phyloP scores from a whole-genome alignment of 2,113 vertebrate species.

The Aegotheles bennettii region DNA sequence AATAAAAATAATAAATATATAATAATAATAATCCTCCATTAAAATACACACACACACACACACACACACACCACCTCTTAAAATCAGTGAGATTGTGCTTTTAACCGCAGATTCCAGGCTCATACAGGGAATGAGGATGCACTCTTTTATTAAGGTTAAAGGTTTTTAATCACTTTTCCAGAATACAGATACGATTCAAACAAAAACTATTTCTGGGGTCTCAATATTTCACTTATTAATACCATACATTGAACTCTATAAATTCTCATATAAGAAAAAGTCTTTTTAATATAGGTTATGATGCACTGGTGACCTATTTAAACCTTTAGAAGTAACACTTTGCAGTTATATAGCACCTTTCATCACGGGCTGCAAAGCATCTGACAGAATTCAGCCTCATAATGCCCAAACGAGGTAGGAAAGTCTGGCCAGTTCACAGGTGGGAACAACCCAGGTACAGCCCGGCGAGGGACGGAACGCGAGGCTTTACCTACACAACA shows the following conservation, averaged over 20 bases:
- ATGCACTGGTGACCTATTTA: background rate
- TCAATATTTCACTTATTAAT: slow-evolving; percentile 44
- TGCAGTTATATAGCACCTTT: slow-evolving; percentile 56
- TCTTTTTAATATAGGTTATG: slow-evolving; percentile 9
- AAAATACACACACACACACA: too few relatives aligned
- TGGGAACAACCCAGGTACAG: background rate
- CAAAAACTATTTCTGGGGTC: slow-evolving; percentile 12
- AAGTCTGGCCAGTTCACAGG: background rate
- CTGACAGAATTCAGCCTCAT: slow-evolving; percentile 12
- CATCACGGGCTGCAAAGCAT: slow-evolving; percentile 4
- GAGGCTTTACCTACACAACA: background rate
- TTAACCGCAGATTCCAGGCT: background rate
- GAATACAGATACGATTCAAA: slow-evolving; percentile 49
- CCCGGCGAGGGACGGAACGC: background rate
- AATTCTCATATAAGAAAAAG: slow-evolving; percentile 38
- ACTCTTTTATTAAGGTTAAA: slow-evolving; percentile 20
- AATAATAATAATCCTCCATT: too few relatives aligned
- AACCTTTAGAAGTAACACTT: slow-evolving; percentile 21
- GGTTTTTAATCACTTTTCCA: slow-evolving; percentile 53
- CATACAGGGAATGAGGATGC: background rate
- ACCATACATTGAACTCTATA: slow-evolving; percentile 46
- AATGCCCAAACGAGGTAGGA: slow-evolving; percentile 48
- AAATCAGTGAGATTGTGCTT: background rate
- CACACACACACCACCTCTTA: background rate
- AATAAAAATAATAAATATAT: too few relatives aligned